phyloP scores from a whole-genome alignment of 2,888 invertebrate species.

The Ferrisia virgata region DNA sequence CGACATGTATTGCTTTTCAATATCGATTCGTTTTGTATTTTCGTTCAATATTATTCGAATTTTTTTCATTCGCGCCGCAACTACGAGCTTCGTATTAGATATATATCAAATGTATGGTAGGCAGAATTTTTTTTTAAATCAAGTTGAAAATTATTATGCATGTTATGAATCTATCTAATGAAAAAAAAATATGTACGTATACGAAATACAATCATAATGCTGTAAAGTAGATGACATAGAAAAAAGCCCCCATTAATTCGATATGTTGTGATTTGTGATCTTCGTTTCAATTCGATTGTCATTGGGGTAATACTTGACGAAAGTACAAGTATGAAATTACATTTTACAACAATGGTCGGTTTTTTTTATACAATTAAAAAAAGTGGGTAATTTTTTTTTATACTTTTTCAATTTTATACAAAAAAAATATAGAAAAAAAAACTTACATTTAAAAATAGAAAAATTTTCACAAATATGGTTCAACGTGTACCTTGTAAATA shows the following conservation, averaged over 20 bases:
- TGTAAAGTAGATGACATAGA: not conserved
- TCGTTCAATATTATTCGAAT: not conserved
- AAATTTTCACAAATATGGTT: not conserved
- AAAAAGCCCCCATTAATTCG: not conserved
- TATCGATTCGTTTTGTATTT: not conserved
- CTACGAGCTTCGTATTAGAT: not conserved
- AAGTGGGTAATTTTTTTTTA: not conserved
- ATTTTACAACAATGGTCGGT: not conserved
- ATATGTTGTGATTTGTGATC: not conserved
- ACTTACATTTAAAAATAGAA: not conserved
- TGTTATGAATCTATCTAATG: not conserved
- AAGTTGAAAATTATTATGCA: not conserved
- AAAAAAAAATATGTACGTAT: not conserved
- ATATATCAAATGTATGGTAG: not conserved
- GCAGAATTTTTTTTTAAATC: not conserved
- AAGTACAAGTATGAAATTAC: not conserved
- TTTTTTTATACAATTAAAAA: not conserved
- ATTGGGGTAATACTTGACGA: not conserved
- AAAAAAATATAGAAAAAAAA: not conserved
- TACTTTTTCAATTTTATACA: not conserved
- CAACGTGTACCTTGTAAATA: not conserved
- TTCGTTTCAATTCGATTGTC: not conserved
- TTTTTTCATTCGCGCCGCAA: not conserved
- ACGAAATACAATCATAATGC: not conserved
- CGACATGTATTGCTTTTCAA: constrained; percentile 37